These are phyloP conservation scores for Caiman crocodilus DNA, from an alignment of 2,797 vertebrate genomes.

Conservation along the genomic window DNA sequence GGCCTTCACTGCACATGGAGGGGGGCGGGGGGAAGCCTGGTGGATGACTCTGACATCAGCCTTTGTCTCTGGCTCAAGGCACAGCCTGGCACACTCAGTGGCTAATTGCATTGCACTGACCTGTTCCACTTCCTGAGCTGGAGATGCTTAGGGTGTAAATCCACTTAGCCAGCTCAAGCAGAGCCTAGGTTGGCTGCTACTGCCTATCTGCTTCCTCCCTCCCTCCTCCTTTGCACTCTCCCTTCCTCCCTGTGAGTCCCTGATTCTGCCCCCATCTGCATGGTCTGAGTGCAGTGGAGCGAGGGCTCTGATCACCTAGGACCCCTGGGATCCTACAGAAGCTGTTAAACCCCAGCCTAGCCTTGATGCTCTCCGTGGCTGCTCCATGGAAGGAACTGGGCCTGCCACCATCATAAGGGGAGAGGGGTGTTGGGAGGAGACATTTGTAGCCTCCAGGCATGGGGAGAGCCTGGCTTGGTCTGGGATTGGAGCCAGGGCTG, in stretches of 20 bases:
- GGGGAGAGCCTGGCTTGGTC: not conserved
- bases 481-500: not conserved
- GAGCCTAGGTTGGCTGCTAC: not conserved
- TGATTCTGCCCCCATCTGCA: too few species aligned
- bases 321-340: not conserved
- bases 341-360: not conserved
- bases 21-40: not conserved
- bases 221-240: not conserved
- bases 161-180: constrained; percentile 7
- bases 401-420: not conserved
- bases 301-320: not conserved
- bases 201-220: too few species aligned
- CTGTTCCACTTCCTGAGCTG: not conserved
- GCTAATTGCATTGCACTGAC: not conserved
- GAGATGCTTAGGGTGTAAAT: not conserved
- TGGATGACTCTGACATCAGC: not conserved
- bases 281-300: too few species aligned
- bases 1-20: too few species aligned
- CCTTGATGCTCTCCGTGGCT: not conserved
- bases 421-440: too few species aligned
- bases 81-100: not conserved
- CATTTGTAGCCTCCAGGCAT: not conserved
- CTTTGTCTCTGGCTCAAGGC: not conserved
- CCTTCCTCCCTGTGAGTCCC: too few species aligned
- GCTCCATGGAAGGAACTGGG: not conserved